phyloP scores from a whole-genome alignment of 2,797 vertebrate species.

The Eulemur albifrons region DNA sequence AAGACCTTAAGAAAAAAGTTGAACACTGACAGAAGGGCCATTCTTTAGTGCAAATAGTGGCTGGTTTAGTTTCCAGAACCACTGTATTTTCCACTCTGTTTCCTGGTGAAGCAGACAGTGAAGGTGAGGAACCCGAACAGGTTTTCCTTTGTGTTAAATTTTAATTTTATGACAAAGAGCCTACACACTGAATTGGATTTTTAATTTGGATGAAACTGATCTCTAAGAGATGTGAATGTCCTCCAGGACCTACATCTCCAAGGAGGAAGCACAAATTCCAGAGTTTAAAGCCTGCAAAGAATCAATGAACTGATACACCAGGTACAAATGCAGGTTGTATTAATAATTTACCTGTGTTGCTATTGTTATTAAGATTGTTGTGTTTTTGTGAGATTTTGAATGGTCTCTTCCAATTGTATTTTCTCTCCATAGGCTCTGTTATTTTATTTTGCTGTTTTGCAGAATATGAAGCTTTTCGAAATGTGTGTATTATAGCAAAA shows the following conservation, averaged over 20 bases:
- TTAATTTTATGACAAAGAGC: not conserved
- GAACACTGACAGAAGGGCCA: not conserved
- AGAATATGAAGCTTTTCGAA: conserved; percentile 12
- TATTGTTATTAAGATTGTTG: not conserved
- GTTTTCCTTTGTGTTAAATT: conserved; percentile 39
- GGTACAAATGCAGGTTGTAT: not conserved
- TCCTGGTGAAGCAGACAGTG: not conserved
- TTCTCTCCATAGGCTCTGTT: not conserved
- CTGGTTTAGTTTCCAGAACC: not conserved
- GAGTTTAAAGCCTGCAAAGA: not conserved
- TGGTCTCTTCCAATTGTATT: not conserved
- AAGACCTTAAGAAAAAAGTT: not conserved
- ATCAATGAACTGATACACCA: accelerated
- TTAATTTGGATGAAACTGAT: not conserved
- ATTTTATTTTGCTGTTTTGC: conserved; percentile 28
- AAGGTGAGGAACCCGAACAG: not conserved
- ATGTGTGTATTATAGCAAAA: not conserved
- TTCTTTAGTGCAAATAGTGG: not conserved
- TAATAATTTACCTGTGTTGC: not conserved
- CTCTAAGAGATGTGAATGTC: not conserved
- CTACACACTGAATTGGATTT: not conserved
- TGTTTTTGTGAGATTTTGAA: not conserved
- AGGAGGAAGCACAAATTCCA: not conserved
- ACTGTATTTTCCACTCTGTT: not conserved
- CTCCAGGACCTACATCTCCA: not conserved